These are phyloP conservation scores for Platycheirus albimanus DNA, from an alignment of 2,888 invertebrate genomes.

Conservation along the genomic window DNA sequence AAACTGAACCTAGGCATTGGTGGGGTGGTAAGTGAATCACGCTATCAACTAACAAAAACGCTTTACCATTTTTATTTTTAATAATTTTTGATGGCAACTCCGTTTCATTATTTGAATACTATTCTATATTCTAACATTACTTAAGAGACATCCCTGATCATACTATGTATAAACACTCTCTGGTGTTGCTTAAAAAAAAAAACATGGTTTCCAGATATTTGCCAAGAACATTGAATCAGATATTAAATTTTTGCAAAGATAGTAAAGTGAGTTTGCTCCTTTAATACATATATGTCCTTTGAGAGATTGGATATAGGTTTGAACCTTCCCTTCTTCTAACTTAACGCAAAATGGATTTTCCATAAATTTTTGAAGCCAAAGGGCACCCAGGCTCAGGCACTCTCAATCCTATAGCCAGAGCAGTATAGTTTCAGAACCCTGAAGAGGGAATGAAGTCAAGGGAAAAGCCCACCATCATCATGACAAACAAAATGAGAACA, in stretches of 20 bases:
- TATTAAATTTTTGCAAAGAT: slow-evolving; percentile 30
- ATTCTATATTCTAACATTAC: neutral
- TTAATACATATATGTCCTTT: slow-evolving; percentile 17
- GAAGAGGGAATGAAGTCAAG: slow-evolving; percentile 48
- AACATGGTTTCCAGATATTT: slow-evolving; percentile 24
- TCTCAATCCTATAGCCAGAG: neutral
- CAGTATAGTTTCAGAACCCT: neutral
- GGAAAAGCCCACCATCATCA: slow-evolving; percentile 38
- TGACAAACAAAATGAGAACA: slow-evolving; percentile 55
- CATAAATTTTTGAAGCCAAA: slow-evolving; percentile 53
- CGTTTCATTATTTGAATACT: too few species aligned
- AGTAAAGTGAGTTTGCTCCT: slow-evolving; percentile 18
- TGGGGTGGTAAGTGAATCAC: too few species aligned
- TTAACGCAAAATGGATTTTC: slow-evolving; percentile 44
- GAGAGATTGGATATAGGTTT: neutral
- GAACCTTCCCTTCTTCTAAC: slow-evolving; percentile 27
- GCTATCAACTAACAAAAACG: too few species aligned
- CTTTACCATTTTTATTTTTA: too few species aligned
- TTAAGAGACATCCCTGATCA: neutral
- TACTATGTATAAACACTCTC: neutral
- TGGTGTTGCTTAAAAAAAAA: slow-evolving; percentile 1
- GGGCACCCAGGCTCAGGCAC: slow-evolving; percentile 5
- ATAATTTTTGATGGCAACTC: too few species aligned
- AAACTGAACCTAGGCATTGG: too few species aligned
- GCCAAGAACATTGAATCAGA: slow-evolving; percentile 50